Evolutionary conservation across 2,888 invertebrate genomes (phyloP), one percentile per base, ranked within the genome.

Genomic region (Rhagonycha fulva): DNA sequence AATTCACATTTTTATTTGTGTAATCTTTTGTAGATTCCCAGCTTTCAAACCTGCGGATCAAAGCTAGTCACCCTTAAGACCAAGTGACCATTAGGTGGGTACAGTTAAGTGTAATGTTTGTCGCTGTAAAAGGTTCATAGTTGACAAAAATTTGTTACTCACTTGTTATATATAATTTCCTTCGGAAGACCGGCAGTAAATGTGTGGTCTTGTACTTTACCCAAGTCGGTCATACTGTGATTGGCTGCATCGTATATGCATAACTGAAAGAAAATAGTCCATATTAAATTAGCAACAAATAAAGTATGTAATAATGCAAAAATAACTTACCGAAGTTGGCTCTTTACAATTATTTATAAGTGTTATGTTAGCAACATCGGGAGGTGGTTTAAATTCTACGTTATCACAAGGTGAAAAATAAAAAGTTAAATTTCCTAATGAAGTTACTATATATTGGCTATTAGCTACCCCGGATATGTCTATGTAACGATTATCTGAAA

Each of bases 341-440:
- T 71, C 73, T 2, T 2, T 14, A 66, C 80, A 80, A 63, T 72
- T 14, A 76, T 74, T 79, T 23, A 19, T 62, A 5, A 68, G 75
- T 23, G 26, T 76, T 62, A 62, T 67, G 75, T 32, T 28, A 26
- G 14, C 14, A 26, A 32, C 30, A 60, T 23, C 7, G 11, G 11
- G 0, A 30, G 11, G n/a, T 28, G 47, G 23, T 24, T 11, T 0
- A 9, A 26, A 74, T 78, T 74, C 63, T 76, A 76, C 79, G 78
- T 87, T 82, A 62, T 76, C 81, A 76, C 89, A 89, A 4, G 88
- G 88, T 79, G 86, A 85, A 80, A 88, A 89, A 47, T 82, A 85
- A 77, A 85, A 86, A 3, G 82, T 84, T 26, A 81, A 75, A 72
- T 82, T 82, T 19, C 62, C 70, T 68, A n/a, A n/a, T n/a, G 47